Evolutionary conservation across 2,797 vertebrate genomes (phyloP).

Genomic region (Eulemur mongoz): DNA sequence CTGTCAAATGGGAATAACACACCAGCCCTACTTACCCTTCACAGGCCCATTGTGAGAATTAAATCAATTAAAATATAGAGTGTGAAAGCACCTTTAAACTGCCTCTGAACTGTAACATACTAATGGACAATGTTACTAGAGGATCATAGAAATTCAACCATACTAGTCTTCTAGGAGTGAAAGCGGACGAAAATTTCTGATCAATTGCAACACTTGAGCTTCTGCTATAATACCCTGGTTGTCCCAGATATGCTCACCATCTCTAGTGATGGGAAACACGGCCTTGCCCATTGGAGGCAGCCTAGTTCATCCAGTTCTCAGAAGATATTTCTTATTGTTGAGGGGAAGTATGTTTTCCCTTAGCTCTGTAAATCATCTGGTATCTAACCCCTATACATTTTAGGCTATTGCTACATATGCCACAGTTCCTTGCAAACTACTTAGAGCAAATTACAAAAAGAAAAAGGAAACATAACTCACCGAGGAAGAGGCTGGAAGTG

Average conservation of each 20-base stretch:
- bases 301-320: neutral
- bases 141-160: neutral
- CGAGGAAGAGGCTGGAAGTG: slow-evolving; percentile 96
- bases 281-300: neutral
- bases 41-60: neutral
- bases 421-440: neutral
- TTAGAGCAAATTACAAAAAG: neutral
- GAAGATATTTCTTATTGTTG: neutral
- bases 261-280: neutral
- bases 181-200: neutral
- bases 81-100: neutral
- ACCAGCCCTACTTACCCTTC: neutral
- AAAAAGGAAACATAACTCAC: slow-evolving; percentile 84
- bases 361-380: neutral
- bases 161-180: neutral
- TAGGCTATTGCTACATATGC: neutral
- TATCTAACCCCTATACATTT: too few relatives aligned
- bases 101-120: neutral
- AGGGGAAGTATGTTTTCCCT: neutral
- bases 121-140: too few relatives aligned
- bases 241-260: accelerated
- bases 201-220: neutral
- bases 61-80: neutral
- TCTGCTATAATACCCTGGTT: neutral
- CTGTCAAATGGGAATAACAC: neutral